A percentile compares a stretch with the other conserved stretches of the same genome.
These are phyloP conservation scores for Drosophila ohnishii DNA, from an alignment of 1,140 invertebrate genomes.

Conservation along the genomic window DNA sequence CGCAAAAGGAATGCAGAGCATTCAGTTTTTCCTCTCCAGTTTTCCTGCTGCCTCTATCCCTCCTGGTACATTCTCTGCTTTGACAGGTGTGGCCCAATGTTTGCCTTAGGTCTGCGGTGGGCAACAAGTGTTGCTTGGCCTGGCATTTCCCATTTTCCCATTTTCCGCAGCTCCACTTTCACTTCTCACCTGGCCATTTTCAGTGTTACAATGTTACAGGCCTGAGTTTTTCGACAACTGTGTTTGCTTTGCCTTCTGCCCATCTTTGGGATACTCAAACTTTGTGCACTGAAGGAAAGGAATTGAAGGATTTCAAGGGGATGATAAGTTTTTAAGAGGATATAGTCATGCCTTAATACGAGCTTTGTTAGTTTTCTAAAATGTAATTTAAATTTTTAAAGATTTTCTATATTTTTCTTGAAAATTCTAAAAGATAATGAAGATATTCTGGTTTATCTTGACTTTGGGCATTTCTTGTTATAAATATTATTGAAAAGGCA, in stretches of 20 bases:
- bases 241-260: constrained; percentile 25
- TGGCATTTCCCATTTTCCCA: constrained; percentile 15
- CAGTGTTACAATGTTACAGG: background rate
- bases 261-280: background rate
- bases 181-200: constrained; percentile 4
- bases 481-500: too few species aligned
- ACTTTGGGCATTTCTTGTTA: too few species aligned
- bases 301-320: too few species aligned
- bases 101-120: constrained; percentile 36
- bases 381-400: too few species aligned
- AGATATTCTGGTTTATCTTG: too few species aligned
- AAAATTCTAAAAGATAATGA: too few species aligned
- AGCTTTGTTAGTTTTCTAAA: too few species aligned
- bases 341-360: too few species aligned
- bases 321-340: too few species aligned
- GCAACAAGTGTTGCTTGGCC: constrained; percentile 60
- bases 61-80: background rate
- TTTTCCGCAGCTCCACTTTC: constrained; percentile 12
- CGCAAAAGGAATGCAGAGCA: constrained; percentile 42
- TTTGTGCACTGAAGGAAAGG: background rate
- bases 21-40: constrained; percentile 14
- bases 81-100: constrained; percentile 52
- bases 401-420: too few species aligned
- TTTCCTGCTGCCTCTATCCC: background rate
- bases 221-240: constrained; percentile 20